Conservation (phyloP, 1,140 invertebrate species). For the Cepaea nemoralis region DNA sequence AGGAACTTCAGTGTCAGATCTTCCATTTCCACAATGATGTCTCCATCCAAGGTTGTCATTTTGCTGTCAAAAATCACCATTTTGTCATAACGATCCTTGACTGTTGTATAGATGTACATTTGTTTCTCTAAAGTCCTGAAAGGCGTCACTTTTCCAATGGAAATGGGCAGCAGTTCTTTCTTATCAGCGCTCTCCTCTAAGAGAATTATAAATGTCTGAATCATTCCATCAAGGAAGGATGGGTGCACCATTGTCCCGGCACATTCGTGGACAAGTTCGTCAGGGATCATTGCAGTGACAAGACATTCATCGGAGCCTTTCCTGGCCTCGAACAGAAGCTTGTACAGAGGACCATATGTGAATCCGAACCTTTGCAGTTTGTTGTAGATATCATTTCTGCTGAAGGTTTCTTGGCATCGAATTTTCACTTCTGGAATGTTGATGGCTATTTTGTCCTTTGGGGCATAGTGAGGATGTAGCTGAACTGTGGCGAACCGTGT, state of each 20-base stretch:
- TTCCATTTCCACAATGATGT: constrained; percentile 50
- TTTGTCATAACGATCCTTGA: constrained; percentile 11
- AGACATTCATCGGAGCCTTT: constrained; percentile 23
- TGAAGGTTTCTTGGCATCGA: too few relatives aligned
- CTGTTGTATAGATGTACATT: constrained; percentile 38
- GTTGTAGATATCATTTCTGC: too few relatives aligned
- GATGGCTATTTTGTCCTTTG: too few relatives aligned
- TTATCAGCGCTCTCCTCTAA: constrained; percentile 27
- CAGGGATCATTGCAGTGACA: constrained; percentile 43
- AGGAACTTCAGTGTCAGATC: constrained; percentile 35
- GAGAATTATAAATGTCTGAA: constrained; percentile 48
- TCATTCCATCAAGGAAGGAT: constrained; percentile 51
- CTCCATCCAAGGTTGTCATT: constrained; percentile 46
- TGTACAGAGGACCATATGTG: too few relatives aligned
- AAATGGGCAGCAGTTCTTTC: constrained; percentile 30
- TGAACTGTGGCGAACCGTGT: too few relatives aligned
- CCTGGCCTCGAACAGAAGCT: too few relatives aligned
- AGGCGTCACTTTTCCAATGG: constrained; percentile 20
- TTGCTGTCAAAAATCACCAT: constrained; percentile 46
- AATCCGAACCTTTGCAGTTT: too few relatives aligned
- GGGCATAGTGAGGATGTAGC: too few relatives aligned
- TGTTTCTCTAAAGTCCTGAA: constrained; percentile 28
- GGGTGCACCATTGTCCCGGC: constrained; percentile 51
- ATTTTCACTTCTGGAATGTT: too few relatives aligned
- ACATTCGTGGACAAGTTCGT: constrained; percentile 42